Base-by-base conservation (phyloP, 2,797 vertebrate genomes). In the Manis pentadactyla region DNA sequence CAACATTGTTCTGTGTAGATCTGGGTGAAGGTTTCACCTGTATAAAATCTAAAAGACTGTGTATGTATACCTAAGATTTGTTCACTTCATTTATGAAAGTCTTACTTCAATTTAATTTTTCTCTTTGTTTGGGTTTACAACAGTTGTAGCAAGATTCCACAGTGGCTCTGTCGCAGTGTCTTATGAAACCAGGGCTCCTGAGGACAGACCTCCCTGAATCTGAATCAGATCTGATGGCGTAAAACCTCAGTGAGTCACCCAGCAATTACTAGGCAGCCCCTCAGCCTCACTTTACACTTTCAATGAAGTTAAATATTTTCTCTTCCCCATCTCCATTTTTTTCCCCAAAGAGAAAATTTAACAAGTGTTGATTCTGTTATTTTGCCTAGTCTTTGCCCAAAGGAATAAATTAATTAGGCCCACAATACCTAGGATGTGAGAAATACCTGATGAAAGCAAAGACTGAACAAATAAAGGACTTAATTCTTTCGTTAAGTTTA, bases 311-410 rank as follows among this genome's bases (percentile, higher is more conserved):
- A 68, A 78, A 27, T 69, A 59, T 46, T 49, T 51, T 12, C 31
- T 81, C 53, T 78, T 94, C 27, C 31, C 59, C 23, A 87, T 4
- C 29, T 25, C 46, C 37, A 19, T 11, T 39, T 86, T 53, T 42
- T 5, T 11, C 25, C 13, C 39, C 13, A 37, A 68, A 78, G 27
- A 81, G 59, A 85, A 84, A 85, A 93, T 13, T 37, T n/a, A 75
- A 13, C 14, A 88, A 61, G 63, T 84, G 18, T 17, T 55, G 25
- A 53, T 86, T 66, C 25, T 86, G 46, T 27, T 55, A 61, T 73
- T 95, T 86, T 89, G 74, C 51, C 49, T 39, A 14, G 14, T 77
- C 39, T 95, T 49, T 88, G 73, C n/a, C 68, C 74, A 95, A 83
- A 95, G 51, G 69, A 91, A 84, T 63, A 88, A 78, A 63, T 14